Evolutionary conservation across 1,140 invertebrate species (phyloP), one percentile per base, ranked within the genome.

Genomic region (Catajapyx aquilonaris): DNA sequence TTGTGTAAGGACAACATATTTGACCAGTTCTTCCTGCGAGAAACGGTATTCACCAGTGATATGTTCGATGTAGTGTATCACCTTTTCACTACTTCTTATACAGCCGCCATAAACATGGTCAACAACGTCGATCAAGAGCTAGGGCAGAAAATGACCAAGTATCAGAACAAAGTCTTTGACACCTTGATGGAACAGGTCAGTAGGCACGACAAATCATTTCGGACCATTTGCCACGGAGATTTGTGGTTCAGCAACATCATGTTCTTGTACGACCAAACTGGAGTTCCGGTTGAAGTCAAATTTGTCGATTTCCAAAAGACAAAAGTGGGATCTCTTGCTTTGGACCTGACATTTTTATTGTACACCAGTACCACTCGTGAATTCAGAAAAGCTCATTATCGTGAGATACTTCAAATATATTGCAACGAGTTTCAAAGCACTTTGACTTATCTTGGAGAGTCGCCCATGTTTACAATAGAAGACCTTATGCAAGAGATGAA

Each of bases 301-400:
- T 46, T 47, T 33, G 34, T 47, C 5, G 46, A 47, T 19, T 47
- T 47, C 32, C 46, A 47, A 35, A 20, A 21, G 7, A 16, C 30
- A 1, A 30, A 37, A 17, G 21, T 36, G 3, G 37, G 39, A 4
- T 41, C 39, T 31, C 43, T 47, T 22, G 43, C 31, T 31, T 40
- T 43, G 16, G 46, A 47, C 9, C 31, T 47, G 30, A 25, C 21
- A 2, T 44, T 44, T 25, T 44, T 47, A 17, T 36, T 44, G 18
- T 41, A 15, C 15, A 40, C 42, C 1, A 39, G 36, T 13, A 46
- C 44, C 1, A 42, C 42, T n/a, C 37, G 44, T 1, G 34, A 41
- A 20, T 42, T 47, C 9, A 31, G 46, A 4, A 35, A 35, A 25
- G 2, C 19, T 2, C 42, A 47, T 41, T 35, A 46, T 18, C n/a